phyloP scores from a whole-genome alignment of 2,113 vertebrate species.

The Microtus richardsoni region DNA sequence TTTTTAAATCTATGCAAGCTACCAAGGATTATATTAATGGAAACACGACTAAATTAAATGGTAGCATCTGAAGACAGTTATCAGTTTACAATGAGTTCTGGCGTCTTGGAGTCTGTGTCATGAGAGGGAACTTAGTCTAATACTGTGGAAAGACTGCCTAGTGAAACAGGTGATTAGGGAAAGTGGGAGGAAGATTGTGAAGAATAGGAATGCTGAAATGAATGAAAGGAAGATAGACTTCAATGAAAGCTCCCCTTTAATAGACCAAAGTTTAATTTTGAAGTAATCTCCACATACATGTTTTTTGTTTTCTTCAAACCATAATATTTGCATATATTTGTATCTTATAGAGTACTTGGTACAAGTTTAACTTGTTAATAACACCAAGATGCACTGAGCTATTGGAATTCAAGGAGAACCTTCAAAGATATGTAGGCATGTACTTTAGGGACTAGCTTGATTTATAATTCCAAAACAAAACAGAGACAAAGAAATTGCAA shows the following conservation, averaged over 20 bases:
- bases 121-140: not conserved
- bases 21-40: not conserved
- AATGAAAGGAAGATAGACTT: not conserved
- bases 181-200: not conserved
- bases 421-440: not conserved
- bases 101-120: not conserved
- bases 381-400: not conserved
- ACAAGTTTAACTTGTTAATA: not conserved
- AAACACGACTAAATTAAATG: not conserved
- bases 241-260: not conserved
- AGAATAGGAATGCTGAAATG: not conserved
- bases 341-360: not conserved
- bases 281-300: not conserved
- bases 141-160: not conserved
- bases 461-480: not conserved
- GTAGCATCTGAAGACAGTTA: not conserved
- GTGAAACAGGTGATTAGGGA: not conserved
- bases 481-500: not conserved
- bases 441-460: not conserved
- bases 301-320: not conserved
- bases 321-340: not conserved
- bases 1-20: not conserved
- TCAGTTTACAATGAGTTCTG: not conserved
- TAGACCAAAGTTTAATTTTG: not conserved
- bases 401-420: not conserved